Conservation (phyloP, 2,797 vertebrate species). For the Anguilla megastoma region DNA sequence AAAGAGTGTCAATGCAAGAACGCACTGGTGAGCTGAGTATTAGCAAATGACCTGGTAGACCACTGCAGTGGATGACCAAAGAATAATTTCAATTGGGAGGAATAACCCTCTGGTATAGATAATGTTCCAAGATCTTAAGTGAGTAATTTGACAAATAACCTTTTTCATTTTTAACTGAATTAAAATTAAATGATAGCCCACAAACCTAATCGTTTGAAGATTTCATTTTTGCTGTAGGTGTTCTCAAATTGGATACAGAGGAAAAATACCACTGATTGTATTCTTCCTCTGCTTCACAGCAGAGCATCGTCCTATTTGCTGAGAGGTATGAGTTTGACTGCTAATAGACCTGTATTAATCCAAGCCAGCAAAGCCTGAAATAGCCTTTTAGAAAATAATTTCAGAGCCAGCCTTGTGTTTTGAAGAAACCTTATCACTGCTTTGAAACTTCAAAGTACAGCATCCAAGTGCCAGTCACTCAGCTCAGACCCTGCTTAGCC, state of each 20-base stretch:
- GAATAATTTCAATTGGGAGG: not conserved
- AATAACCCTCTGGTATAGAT: not conserved
- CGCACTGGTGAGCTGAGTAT: too few species aligned
- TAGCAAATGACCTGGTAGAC: too few species aligned
- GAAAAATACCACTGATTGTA: conserved; percentile 75
- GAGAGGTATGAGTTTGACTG: conserved; percentile 28
- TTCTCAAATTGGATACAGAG: conserved; percentile 74
- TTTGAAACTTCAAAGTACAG: not conserved
- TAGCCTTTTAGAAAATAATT: conserved; percentile 11
- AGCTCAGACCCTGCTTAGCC: not conserved
- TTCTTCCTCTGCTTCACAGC: conserved; percentile 54
- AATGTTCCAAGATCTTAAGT: not conserved
- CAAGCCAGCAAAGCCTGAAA: not conserved
- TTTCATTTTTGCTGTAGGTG: conserved; percentile 68
- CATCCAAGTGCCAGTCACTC: not conserved
- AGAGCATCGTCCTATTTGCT: conserved; percentile 23
- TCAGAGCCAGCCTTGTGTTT: not conserved
- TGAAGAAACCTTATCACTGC: not conserved
- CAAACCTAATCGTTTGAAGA: conserved; percentile 65
- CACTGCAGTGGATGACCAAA: too few species aligned
- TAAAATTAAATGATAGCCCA: conserved; percentile 68
- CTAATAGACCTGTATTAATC: conserved; percentile 44
- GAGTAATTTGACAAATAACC: conserved; percentile 21
- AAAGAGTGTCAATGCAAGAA: too few species aligned
- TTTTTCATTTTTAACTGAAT: conserved; percentile 55